Percentiles rank a stretch among this genome's conserved stretches.
phyloP scores from a whole-genome alignment of 2,113 vertebrate species.

The Himantopus leucocephalus region DNA sequence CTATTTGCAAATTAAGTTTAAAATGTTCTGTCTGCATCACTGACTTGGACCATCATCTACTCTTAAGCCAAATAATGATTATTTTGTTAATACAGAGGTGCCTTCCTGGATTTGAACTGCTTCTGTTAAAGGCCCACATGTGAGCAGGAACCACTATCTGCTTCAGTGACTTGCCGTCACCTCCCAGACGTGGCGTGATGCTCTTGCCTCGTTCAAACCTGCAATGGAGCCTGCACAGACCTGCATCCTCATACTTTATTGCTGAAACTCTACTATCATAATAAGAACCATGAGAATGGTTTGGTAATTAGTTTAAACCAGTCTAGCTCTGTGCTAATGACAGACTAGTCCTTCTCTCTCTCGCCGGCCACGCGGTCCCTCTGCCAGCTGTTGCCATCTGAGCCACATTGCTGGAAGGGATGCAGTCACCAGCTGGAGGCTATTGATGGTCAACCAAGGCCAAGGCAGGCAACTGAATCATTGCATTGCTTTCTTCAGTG shows the following conservation, averaged over 20 bases:
- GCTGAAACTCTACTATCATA: not conserved
- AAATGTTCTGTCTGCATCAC: not conserved
- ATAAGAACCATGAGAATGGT: not conserved
- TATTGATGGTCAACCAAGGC: rapidly evolving
- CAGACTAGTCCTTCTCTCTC: not conserved
- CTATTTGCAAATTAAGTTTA: not conserved
- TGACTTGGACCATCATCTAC: not conserved
- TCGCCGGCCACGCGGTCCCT: rapidly evolving
- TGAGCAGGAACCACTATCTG: not conserved
- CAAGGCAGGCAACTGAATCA: not conserved
- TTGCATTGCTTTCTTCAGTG: not conserved
- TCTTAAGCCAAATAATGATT: not conserved
- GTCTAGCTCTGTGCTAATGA: not conserved
- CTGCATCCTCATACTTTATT: not conserved
- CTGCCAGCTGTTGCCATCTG: not conserved
- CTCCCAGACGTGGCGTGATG: rapidly evolving
- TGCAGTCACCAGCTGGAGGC: not conserved
- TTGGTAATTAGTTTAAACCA: not conserved
- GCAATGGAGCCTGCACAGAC: not conserved
- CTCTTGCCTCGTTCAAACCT: not conserved
- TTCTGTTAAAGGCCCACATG: not conserved
- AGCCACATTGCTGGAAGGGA: not conserved
- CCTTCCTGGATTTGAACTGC: not conserved
- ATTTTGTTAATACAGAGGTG: not conserved
- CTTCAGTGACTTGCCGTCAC: not conserved